Evolutionary conservation across 2,888 invertebrate genomes (phyloP), one percentile per base, ranked within the genome.

Genomic region (Diabrotica balteata): DNA sequence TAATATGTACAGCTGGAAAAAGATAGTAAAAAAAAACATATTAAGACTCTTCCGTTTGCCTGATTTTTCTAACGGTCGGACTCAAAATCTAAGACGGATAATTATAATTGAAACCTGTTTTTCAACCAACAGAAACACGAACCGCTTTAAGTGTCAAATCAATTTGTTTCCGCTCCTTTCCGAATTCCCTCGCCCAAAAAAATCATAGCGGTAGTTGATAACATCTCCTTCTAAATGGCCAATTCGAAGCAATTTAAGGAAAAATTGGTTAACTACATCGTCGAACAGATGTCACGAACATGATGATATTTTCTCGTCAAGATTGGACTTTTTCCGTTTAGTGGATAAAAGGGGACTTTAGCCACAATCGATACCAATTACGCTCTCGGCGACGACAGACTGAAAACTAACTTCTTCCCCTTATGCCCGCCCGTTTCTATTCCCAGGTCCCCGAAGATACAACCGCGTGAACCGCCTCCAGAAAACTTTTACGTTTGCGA

Each of bases 341-440:
- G 42, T 10, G 10, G 43, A 44, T 46, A 32, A 55, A 66, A 61
- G 57, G 65, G 44, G 55, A 45, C 51, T 55, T 32, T 53, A 52
- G 46, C 53, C 49, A 8, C 53, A 66, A 66, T 66, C 66, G 60
- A 66, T 66, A 51, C 60, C 66, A 66, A 66, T 66, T 66, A 66
- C 57, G 46, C 10, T 43, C 43, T 51, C 43, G 32, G 32, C 61
- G 32, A 46, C 45, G 52, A 17, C 50, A 42, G 11, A 61, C 53
- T 52, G 9, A 8, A 44, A 60, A 50, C 50, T n/a, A n/a, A 10
- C 51, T 43, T 8, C 52, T 44, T 32, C 47, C n/a, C 50, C 59
- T 11, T 46, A 4, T 43, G 7, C 8, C 52, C n/a, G 32, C 32
- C 32, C 32, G 17, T 17, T 17, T 2, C 17, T 17, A 17, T 17